Evolutionary conservation across 2,113 vertebrate species (phyloP).

Genomic region (Piprites chloris): DNA sequence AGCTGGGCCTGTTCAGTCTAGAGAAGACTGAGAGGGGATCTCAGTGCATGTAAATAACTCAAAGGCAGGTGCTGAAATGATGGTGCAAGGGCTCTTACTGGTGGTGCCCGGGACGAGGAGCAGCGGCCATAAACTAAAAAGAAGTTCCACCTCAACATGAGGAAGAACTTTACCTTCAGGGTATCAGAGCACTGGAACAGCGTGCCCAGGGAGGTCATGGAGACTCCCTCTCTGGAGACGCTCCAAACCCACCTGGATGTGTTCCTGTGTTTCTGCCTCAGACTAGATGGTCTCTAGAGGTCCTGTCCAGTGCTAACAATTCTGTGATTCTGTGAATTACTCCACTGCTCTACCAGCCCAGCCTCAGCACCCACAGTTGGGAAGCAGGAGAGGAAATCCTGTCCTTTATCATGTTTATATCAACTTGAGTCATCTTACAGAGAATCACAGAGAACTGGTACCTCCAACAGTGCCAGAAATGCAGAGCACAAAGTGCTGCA

Average conservation of each 20-base stretch:
- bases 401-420: neutral
- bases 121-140: neutral
- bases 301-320: neutral
- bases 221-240: neutral
- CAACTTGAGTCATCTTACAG: neutral
- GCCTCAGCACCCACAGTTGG: neutral
- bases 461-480: neutral
- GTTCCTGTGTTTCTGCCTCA: neutral
- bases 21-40: too few species aligned
- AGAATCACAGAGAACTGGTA: neutral
- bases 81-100: too few species aligned
- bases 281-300: neutral
- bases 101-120: neutral
- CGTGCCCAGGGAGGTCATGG: too few species aligned
- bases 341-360: too few species aligned
- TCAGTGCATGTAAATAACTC: too few species aligned
- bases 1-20: neutral
- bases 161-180: neutral
- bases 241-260: neutral
- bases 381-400: neutral
- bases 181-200: neutral
- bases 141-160: neutral
- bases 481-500: fast-evolving
- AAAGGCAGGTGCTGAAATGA: neutral
- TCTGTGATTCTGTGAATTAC: neutral